Evolutionary conservation across 2,113 vertebrate species (phyloP), one percentile per base, ranked within the genome.

Genomic region (Xyrauchen texanus): DNA sequence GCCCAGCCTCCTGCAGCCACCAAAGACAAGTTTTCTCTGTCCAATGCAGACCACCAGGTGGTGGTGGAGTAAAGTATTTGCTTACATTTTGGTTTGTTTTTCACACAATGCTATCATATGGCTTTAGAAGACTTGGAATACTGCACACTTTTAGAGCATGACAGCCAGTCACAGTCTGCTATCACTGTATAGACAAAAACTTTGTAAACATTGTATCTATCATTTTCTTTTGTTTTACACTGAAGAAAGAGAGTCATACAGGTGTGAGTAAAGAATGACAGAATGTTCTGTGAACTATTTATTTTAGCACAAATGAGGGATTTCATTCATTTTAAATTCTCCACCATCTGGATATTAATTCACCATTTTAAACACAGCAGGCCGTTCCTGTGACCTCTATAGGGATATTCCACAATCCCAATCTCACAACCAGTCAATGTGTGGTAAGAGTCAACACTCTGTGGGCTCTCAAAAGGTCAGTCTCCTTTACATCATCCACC

Each of bases 321-420:
- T 58, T 58, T 15, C 55, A 57, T 58, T 58, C n/a, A n/a, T 58
- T 58, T n/a, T 1, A 15, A 13, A 11, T 15, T 2, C 13, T 2
- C 11, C 53, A 15, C 55, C n/a, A 15, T 3, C 5, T n/a, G 5
- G 3, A n/a, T n/a, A 15, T 58, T 58, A 13, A 58, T 15, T 58
- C 15, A 3, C 55, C 13, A 58, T 9, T 70, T 68, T 7, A 42
- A 8, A 42, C 12, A 42, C 21, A 15, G 52, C 34, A 9, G 68
- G 13, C 70, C 47, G 42, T 72, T 72, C 42, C 55, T 60, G 3
- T 60, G 69, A 72, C 69, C 55, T 61, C 55, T 61, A 47, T 15
- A 7, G 70, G 57, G 57, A 61, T 61, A 46, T 73, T 44, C 44
- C 42, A 73, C 53, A 73, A 73, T 61, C 55, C 42, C n/a, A 47